A percentile compares a stretch with the other conserved stretches of the same genome.
phyloP scores from a whole-genome alignment of 2,888 invertebrate species.

The Perizoma flavofasciatum region DNA sequence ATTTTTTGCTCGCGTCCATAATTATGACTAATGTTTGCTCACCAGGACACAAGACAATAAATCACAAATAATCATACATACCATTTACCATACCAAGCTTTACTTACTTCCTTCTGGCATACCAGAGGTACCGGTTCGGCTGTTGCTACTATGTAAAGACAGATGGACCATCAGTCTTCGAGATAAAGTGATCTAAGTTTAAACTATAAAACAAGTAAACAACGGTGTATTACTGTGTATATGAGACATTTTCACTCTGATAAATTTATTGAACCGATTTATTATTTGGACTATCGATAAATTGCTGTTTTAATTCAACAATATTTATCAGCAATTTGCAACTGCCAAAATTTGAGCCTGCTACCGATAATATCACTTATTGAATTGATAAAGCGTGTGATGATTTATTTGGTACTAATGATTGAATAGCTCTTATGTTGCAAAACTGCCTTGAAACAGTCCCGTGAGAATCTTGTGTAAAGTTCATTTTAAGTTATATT shows the following conservation, averaged over 20 bases:
- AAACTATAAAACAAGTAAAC: constrained; percentile 31
- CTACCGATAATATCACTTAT: constrained; percentile 19
- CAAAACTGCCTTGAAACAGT: not conserved
- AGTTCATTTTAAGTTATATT: too few species aligned
- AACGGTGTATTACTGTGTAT: constrained; percentile 17
- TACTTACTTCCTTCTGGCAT: constrained; percentile 58
- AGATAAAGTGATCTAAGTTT: constrained; percentile 50
- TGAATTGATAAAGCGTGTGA: constrained; percentile 13
- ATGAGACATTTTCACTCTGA: constrained; percentile 26
- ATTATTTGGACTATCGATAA: constrained; percentile 29
- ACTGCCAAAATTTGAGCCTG: constrained; percentile 14
- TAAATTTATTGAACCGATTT: constrained; percentile 32
- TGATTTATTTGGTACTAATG: not conserved
- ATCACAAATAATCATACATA: constrained; percentile 60
- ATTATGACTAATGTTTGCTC: constrained; percentile 54
- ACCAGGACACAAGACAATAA: constrained; percentile 50
- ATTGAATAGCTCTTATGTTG: not conserved
- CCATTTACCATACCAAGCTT: constrained; percentile 59
- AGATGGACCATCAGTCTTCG: constrained; percentile 64
- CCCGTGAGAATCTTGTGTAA: too few species aligned
- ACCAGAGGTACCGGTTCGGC: constrained; percentile 54
- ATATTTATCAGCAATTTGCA: constrained; percentile 28
- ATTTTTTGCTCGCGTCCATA: constrained; percentile 46
- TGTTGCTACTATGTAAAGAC: constrained; percentile 54
- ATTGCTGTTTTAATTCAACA: constrained; percentile 25